A percentile compares a stretch with the other conserved stretches of the same genome.
These are phyloP conservation scores for Tridacna crocea DNA, from an alignment of 2,888 invertebrate species.

Conservation along the genomic window DNA sequence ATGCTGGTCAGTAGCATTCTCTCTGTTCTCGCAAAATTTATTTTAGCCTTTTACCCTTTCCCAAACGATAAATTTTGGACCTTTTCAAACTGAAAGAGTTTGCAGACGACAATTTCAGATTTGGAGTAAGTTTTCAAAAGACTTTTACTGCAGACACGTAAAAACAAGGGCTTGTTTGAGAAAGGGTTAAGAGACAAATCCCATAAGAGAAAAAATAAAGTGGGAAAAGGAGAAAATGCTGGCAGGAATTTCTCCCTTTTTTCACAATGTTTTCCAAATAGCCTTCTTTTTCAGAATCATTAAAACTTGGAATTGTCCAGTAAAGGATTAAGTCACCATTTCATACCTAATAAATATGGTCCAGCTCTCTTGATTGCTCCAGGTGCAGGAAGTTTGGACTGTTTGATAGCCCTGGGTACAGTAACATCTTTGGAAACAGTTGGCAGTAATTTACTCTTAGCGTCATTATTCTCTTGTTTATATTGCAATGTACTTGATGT, in stretches of 20 bases:
- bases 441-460: neutral
- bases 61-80: no score
- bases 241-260: neutral
- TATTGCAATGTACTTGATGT: constrained; percentile 1
- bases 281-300: neutral
- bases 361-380: constrained; percentile 86
- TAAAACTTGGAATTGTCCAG: neutral
- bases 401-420: constrained; percentile 15
- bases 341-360: constrained; percentile 87
- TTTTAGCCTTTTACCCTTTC: no score
- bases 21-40: no score
- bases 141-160: no score
- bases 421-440: neutral
- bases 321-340: neutral
- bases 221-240: neutral
- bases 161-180: no score
- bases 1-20: no score
- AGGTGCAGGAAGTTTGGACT: constrained; percentile 51
- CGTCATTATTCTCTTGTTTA: neutral
- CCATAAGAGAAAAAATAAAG: no score
- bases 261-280: neutral
- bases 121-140: no score
- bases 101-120: no score
- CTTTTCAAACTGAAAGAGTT: no score
- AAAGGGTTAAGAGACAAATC: no score